Evolutionary conservation across 2,888 invertebrate species (phyloP), one percentile per base, ranked within the genome.

Genomic region (Drosophila picticornis): DNA sequence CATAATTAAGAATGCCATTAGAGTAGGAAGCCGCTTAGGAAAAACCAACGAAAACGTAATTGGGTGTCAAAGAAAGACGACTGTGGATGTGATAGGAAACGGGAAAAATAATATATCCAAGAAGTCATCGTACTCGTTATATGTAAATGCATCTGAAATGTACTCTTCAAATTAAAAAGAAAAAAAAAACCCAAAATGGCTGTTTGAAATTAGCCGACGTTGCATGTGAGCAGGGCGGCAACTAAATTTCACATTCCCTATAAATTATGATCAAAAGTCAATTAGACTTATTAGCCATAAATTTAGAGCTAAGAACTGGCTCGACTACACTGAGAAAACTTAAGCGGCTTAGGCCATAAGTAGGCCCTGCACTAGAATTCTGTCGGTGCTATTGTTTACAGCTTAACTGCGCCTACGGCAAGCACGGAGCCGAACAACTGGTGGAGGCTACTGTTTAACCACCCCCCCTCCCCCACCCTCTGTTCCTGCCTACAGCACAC

Each of bases 1-100:
- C 74, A 81, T 81, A 83, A 84, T 84, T 84, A 84, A 76, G 75
- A 74, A 80, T 62, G 72, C 72, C 75, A 83, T 81, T 80, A 78
- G 70, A 60, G 71, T 64, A 53, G 64, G 64, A 52, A 63, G 51
- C 51, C 75, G 75, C 62, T 69, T 36, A 19, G 62, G 67, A 40
- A 48, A 38, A 63, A 73, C 72, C 76, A 80, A 70, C 63, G 66
- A 70, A 61, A 43, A 55, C 61, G 60, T 67, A 82, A 81, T 79
- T 77, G 74, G 74, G 63, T 79, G 79, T 61, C 74, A 80, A 77
- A 68, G 67, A 72, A 36, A 34, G 25, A 52, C 7, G 10, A 53
- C 10, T 25, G 48, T 29, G 40, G 22, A 43, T 29, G n/a, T 27
- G 40, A 36, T 62, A 71, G 80, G 66, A 72, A 80, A 51, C 66